A percentile compares a stretch with the other conserved stretches of the same genome.
These are phyloP conservation scores for Siphamia tubifer DNA, from an alignment of 2,113 vertebrate genomes.

Conservation along the genomic window DNA sequence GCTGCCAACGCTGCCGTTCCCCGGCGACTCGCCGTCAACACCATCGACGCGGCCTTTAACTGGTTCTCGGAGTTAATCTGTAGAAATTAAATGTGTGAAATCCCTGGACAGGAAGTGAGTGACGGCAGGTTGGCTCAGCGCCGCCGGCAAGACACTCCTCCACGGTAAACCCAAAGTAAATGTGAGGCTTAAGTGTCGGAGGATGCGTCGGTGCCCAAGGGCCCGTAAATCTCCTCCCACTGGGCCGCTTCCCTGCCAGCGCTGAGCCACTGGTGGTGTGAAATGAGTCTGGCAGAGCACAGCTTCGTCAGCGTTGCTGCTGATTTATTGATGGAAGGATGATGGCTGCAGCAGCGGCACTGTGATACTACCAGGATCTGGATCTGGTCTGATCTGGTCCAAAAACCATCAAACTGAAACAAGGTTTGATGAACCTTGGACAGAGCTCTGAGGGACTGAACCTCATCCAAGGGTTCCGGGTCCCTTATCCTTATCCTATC, in stretches of 20 bases:
- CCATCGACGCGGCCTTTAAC: conserved; percentile 7
- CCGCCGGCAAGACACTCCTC: background rate
- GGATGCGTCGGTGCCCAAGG: too few relatives aligned
- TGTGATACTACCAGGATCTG: too few relatives aligned
- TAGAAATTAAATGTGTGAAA: conserved; percentile 25
- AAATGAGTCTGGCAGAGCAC: conserved; percentile 27
- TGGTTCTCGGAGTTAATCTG: conserved; percentile 19
- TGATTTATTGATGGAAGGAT: conserved; percentile 34
- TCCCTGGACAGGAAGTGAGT: conserved; percentile 31
- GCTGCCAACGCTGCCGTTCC: background rate
- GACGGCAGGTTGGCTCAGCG: background rate
- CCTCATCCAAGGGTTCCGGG: too few relatives aligned
- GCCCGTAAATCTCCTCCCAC: conserved; percentile 31
- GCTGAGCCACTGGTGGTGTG: conserved; percentile 19
- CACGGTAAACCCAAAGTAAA: background rate
- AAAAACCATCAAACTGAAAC: too few relatives aligned
- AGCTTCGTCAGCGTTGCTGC: background rate
- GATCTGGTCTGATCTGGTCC: too few relatives aligned
- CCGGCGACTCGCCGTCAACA: background rate
- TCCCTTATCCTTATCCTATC: too few relatives aligned
- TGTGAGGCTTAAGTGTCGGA: too few relatives aligned
- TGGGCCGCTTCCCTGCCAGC: background rate
- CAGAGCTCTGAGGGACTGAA: too few relatives aligned
- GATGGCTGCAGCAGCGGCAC: too few relatives aligned
- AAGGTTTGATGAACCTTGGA: too few relatives aligned